Evolutionary conservation across 2,113 vertebrate genomes (phyloP).

Genomic region (Pyxicephalus adspersus): DNA sequence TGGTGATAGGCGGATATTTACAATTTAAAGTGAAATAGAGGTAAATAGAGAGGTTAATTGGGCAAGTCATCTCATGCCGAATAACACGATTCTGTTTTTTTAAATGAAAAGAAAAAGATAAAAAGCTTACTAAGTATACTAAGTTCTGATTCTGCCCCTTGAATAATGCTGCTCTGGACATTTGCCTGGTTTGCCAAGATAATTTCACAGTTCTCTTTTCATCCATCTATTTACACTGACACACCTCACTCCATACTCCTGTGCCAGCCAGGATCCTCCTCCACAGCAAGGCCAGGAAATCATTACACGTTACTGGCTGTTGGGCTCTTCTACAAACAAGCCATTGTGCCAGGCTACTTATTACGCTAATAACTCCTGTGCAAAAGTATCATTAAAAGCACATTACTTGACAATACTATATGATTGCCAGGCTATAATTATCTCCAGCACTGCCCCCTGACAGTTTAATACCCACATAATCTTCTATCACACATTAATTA

Average conservation of each 20-base stretch:
- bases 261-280: not conserved
- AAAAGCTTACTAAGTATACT: too few species aligned
- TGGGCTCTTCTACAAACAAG: not conserved
- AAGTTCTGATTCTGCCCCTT: too few species aligned
- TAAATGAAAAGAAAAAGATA: too few species aligned
- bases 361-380: not conserved
- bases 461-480: not conserved
- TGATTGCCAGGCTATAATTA: not conserved
- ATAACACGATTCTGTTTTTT: too few species aligned
- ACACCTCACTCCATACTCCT: not conserved
- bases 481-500: not conserved
- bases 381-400: not conserved
- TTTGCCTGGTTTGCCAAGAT: too few species aligned
- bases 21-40: too few species aligned
- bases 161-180: too few species aligned
- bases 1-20: too few species aligned
- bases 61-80: too few species aligned
- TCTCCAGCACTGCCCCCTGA: not conserved
- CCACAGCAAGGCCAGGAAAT: not conserved
- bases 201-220: too few species aligned
- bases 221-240: not conserved
- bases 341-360: not conserved
- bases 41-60: too few species aligned
- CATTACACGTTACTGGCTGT: not conserved
- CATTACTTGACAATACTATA: not conserved